Conservation (phyloP, 2,113 vertebrate genomes). For the Urocitellus parryii region DNA sequence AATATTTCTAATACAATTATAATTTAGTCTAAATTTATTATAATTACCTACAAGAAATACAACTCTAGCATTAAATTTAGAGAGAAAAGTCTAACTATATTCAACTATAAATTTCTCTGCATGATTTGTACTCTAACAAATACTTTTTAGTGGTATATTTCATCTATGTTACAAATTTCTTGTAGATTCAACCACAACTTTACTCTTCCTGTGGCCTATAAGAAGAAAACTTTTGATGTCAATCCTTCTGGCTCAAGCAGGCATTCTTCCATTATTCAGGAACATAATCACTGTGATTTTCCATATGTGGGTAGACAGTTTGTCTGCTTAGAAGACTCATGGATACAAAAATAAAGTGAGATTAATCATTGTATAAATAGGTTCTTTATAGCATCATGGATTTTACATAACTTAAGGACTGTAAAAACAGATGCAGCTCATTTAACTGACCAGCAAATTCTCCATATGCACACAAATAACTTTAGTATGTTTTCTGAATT, state of each 20-base stretch:
- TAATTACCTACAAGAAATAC: neutral
- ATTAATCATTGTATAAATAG: neutral
- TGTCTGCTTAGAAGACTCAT: neutral
- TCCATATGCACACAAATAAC: neutral
- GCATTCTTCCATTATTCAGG: neutral
- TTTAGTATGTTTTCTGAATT: neutral
- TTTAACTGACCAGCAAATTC: neutral
- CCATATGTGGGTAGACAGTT: neutral
- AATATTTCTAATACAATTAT: neutral
- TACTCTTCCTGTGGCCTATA: neutral
- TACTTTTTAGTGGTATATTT: neutral
- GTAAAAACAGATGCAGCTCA: neutral
- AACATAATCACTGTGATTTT: neutral
- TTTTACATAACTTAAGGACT: neutral
- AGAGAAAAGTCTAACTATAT: neutral
- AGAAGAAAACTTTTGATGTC: neutral
- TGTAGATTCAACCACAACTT: neutral
- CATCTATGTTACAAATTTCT: neutral
- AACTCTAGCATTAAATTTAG: neutral
- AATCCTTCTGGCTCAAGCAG: neutral
- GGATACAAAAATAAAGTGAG: slow-evolving; percentile 42
- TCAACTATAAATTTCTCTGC: neutral
- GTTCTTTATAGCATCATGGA: neutral
- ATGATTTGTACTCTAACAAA: neutral
- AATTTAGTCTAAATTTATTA: neutral